Base-by-base conservation (phyloP, 2,797 vertebrate genomes). In the Sebastiscus tertius region DNA sequence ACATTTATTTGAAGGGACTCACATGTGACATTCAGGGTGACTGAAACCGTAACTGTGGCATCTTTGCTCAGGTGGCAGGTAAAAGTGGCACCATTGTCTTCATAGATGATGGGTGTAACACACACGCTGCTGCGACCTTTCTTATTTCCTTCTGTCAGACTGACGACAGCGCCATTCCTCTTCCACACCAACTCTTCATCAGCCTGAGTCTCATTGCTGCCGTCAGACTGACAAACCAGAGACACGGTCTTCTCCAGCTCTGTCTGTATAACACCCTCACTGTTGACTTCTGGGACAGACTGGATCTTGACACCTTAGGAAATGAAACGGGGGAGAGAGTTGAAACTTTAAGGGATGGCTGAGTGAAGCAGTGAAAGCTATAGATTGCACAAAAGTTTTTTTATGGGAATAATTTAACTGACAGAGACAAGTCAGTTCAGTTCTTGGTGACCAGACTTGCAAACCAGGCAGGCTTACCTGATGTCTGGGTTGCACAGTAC, bases 11-110 rank as follows among this genome's bases (percentile, higher is more conserved):
- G 33, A 64, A 58, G 5, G 2, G 52, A 97, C 98, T 97, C 91
- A 99, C 98, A 98, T 24, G 31, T 92, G 75, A 99, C 96, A 2
- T 97, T 89, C 80, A 99, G 95, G 58, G 86, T 87, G 80, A 98
- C 95, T 0, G 97, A 96, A 71, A 94, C 65, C 1, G 85, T 95
- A 10, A 92, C 10, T 0, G 94, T 91, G 31, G 55, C 54, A 33
- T 98, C 62, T 7, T 91, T 86, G 0, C 83, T 91, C 69, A 97
- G 84, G 81, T 63, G 93, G 93, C 98, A 99, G 2, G 95, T 96
- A 79, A 99, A 99, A 54, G 81, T 93, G 72, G 95, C 95, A 0
- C 92, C 94, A 0, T 98, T 65, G 83, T 99, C 98, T 0, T 95
- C 70, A 61, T 76, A 33, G 0, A 82, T 92, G 77, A 97, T 84